Percentiles rank a stretch among this genome's conserved stretches.
These are phyloP conservation scores for Sciurus vulgaris DNA, from an alignment of 2,797 vertebrate genomes.

Conservation along the genomic window DNA sequence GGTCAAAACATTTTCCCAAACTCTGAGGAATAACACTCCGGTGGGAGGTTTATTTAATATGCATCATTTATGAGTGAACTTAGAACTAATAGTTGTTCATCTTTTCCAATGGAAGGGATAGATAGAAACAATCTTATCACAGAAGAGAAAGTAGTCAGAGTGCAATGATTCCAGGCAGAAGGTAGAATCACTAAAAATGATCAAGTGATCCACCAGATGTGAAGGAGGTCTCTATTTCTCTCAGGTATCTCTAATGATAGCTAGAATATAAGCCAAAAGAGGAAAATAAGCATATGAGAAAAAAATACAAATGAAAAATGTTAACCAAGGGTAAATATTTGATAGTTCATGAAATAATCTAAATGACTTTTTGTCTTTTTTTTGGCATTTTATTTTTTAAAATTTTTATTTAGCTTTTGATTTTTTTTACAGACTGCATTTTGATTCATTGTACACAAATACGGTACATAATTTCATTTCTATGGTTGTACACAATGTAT, in stretches of 20 bases:
- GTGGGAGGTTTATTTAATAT: neutral
- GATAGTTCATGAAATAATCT: neutral
- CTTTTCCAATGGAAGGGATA: neutral
- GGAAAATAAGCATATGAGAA: neutral
- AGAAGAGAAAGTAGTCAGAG: neutral
- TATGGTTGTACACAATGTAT: too few species aligned
- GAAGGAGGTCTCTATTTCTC: neutral
- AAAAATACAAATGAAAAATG: neutral
- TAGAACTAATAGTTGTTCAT: neutral
- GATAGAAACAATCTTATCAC: neutral
- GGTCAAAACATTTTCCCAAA: neutral
- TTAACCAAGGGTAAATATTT: neutral
- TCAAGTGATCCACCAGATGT: neutral
- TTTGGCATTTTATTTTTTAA: neutral
- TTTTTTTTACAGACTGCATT: too few species aligned
- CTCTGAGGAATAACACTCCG: neutral
- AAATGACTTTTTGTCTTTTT: neutral
- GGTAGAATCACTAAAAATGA: neutral
- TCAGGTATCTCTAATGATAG: neutral
- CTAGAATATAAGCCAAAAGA: neutral
- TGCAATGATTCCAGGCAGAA: neutral
- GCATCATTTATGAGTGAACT: neutral
- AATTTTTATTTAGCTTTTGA: too few species aligned
- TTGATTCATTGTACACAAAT: too few species aligned
- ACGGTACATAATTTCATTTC: too few species aligned